phyloP scores from a whole-genome alignment of 2,113 vertebrate genomes.

The Dasyornis broadbenti region DNA sequence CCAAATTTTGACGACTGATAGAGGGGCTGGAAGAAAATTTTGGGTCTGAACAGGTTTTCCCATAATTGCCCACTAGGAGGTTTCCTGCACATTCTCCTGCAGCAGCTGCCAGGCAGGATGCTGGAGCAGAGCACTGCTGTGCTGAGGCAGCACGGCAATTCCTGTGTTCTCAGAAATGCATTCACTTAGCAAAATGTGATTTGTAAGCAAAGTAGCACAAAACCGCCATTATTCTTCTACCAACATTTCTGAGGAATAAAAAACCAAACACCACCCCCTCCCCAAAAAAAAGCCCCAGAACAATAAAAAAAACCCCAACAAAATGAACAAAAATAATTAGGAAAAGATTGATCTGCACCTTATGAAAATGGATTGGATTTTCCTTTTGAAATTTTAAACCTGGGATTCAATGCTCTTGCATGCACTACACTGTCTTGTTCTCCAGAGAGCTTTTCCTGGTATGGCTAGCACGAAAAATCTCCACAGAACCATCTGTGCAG shows the following conservation, averaged over 20 bases:
- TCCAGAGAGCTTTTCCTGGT: background rate
- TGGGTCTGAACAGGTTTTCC: conserved; percentile 20
- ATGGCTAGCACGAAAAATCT: background rate
- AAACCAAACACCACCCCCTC: background rate
- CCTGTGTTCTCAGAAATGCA: conserved; percentile 16
- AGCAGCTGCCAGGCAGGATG: conserved; percentile 40
- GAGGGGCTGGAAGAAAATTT: background rate
- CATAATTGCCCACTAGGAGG: conserved; percentile 38
- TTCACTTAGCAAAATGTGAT: conserved; percentile 27
- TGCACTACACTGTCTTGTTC: background rate
- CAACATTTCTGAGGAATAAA: background rate
- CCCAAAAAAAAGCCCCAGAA: too few relatives aligned
- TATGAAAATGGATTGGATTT: background rate
- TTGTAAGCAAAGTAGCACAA: conserved; percentile 16
- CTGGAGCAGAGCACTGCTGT: conserved; percentile 32
- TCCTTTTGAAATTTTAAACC: background rate
- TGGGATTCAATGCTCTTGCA: background rate
- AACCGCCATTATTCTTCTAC: background rate
- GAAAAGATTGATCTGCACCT: background rate
- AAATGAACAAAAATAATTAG: accelerated
- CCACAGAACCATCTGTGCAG: background rate
- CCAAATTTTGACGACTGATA: conserved; percentile 11
- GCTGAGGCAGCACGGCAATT: conserved; percentile 33
- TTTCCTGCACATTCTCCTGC: conserved; percentile 6
- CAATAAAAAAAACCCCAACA: too few relatives aligned